Evolutionary conservation across 2,888 invertebrate species (phyloP), one percentile per base, ranked within the genome.

Genomic region (Orchestes rusci): DNA sequence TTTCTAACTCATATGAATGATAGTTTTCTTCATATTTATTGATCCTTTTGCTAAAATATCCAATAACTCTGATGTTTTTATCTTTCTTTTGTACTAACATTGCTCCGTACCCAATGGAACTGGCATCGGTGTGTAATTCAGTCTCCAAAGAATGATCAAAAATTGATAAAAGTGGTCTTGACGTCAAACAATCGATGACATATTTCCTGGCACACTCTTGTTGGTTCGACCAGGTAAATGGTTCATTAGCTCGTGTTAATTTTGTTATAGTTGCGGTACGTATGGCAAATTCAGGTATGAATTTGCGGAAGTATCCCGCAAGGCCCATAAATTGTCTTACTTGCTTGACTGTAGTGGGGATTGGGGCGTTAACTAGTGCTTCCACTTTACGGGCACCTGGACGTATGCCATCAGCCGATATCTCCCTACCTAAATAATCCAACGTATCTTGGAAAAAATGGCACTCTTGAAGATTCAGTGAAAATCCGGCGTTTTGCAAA

Each of bases 371-470:
- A 18, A 33, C 3, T 0, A 66, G 55, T 2, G 60, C 56, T 3
- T 42, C 19, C 3, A 57, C 53, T 50, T 62, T 62, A 1, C 30
- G 29, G 2, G 33, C 13, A 10, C 59, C 60, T 2, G 64, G 63
- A 23, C 48, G 33, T 0, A 65, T 48, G 0, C 60, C 59, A 0
- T 48, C 20, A 13, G 19, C 43, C n/a, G 53, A 54, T 16, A 64
- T 54, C 39, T 61, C 57, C 16, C 57, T 56, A 0, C 62, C 64
- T 5, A 64, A 48, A 43, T 60, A 64, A 4, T 61, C 55, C 7
- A 64, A 51, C 15, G 37, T 44, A 1, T 45, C 42, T 28, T 46
- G 15, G 23, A 41, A 34, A 43, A 39, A 34, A n/a, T 18, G 23
- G 23, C 49, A 45, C 29, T 49, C 45, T 33, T 41, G 31, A 12